Evolutionary conservation across 1,140 invertebrate genomes (phyloP).

Genomic region (Drosophila pallidifrons): DNA sequence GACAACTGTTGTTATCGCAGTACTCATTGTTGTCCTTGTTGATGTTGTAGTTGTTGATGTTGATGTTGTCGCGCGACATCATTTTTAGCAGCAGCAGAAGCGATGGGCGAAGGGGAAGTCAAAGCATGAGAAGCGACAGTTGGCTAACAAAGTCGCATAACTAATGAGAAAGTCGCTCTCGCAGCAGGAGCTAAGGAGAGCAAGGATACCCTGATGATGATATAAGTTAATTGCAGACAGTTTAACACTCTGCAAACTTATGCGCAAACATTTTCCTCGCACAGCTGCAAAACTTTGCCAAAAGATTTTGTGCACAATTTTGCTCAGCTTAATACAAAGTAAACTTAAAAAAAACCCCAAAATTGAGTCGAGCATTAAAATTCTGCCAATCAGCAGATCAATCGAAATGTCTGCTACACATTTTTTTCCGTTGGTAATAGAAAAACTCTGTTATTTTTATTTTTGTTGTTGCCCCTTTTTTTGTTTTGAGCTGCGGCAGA

Average conservation of each 20-base stretch:
- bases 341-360: neutral
- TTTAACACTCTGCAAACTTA: constrained; percentile 10
- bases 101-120: neutral
- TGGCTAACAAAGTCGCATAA: constrained; percentile 42
- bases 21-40: constrained; percentile 1
- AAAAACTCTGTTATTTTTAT: constrained; percentile 6
- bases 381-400: constrained; percentile 22
- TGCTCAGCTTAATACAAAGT: neutral
- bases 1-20: constrained; percentile 17
- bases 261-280: neutral
- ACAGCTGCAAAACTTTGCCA: neutral
- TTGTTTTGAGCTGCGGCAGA: neutral
- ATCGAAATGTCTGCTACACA: constrained; percentile 25
- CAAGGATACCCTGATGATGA: constrained; percentile 10
- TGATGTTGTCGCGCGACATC: constrained; percentile 1
- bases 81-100: neutral
- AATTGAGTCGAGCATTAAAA: neutral
- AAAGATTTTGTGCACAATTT: constrained; percentile 12
- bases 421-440: too few relatives aligned
- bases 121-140: constrained; percentile 21
- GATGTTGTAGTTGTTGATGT: neutral
- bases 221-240: constrained; percentile 41
- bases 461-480: constrained; percentile 2
- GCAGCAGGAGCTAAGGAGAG: neutral
- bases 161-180: constrained; percentile 33